phyloP scores from a whole-genome alignment of 2,113 vertebrate species.

The Poecile atricapillus region DNA sequence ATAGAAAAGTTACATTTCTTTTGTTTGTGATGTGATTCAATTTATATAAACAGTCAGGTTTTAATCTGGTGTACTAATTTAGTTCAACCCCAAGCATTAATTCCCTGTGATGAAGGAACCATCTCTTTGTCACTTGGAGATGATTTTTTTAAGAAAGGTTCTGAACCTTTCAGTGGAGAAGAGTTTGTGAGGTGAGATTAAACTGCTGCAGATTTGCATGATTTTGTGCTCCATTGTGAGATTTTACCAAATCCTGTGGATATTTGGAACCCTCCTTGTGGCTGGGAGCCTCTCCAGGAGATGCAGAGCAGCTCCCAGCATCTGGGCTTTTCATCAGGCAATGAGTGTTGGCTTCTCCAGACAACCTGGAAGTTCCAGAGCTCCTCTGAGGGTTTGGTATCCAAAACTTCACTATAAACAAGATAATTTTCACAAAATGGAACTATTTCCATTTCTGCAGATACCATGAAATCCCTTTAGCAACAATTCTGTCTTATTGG shows the following conservation, averaged over 20 bases:
- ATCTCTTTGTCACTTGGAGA: neutral
- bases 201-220: neutral
- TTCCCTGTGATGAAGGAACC: neutral
- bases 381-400: neutral
- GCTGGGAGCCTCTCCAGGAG: constrained; percentile 21
- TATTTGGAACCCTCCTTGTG: neutral
- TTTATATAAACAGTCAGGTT: neutral
- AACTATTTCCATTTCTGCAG: constrained; percentile 41
- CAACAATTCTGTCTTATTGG: neutral
- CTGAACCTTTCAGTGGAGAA: neutral
- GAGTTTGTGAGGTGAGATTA: neutral
- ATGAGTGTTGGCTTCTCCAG: neutral
- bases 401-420: constrained; percentile 48
- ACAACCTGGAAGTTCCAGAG: constrained; percentile 1
- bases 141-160: neutral
- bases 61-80: neutral
- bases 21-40: neutral
- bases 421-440: neutral
- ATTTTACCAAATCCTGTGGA: neutral
- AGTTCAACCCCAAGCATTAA: neutral
- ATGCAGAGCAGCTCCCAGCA: neutral
- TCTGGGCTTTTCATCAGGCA: neutral
- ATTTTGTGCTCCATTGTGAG: neutral
- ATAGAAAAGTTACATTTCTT: neutral
- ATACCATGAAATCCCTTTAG: neutral